Base-by-base conservation (phyloP, 2,113 vertebrate species). In the Gorsachius goisagi region DNA sequence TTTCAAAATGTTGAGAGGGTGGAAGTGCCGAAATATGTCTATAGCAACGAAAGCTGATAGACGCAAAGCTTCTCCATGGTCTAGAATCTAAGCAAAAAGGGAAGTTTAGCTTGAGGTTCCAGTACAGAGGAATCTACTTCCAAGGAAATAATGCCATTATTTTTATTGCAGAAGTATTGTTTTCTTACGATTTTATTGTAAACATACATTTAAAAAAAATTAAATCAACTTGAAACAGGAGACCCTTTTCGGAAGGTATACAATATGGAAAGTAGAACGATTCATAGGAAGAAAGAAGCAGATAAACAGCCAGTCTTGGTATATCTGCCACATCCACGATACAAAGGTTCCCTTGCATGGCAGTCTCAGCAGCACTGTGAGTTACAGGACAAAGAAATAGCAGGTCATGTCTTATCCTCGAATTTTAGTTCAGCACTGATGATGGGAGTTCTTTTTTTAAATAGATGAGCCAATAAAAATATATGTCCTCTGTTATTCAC, bases 391-490 rank as follows among this genome's bases (percentile, higher is more conserved):
- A 74, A 93, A 81, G 68, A 90, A 93, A 75, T 23, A 84, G n/a
- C 27, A 78, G 64, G 60, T 59, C 35, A 23, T 95, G 89, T 75
- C 64, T 87, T 71, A 77, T 30, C 56, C 72, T 75, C 4, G 2
- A 56, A 78, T 89, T 95, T 78, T 58, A 84, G 56, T 84, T 92
- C 79, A 90, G 55, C 37, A 53, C 58, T 84, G 80, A 81, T 89
- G 80, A 60, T 90, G 89, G 56, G 64, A 62, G 19, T 67, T 77
- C 6, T 88, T 81, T 74, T 64, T 62, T 94, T 60, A 64, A 92
- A 92, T 2, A n/a, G 79, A 86, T 58, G 64, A 89, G 73, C 84
- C 77, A 91, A 72, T 67, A 74, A 93, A 96, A 93, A 85, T 28
- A 41, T 12, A 22, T 33, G 11, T 35, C 23, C 10, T 69, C 50